A percentile compares a stretch with the other conserved stretches of the same genome.
phyloP scores from a whole-genome alignment of 1,140 invertebrate genomes.

The Pentalonia nigronervosa region DNA sequence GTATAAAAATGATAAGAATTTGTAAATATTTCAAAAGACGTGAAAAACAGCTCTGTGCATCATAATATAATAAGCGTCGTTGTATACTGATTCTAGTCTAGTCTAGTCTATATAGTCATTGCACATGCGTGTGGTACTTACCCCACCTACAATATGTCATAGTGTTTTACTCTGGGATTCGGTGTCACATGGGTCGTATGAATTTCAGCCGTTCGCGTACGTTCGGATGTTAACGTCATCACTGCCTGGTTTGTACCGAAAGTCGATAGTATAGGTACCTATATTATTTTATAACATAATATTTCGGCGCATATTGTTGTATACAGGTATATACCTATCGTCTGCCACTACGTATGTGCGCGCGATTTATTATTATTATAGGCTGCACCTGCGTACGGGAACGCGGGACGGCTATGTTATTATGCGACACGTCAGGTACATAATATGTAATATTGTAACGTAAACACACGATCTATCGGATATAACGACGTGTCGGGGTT shows the following conservation, averaged over 20 bases:
- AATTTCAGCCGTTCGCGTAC: neutral
- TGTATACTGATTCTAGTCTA: no score
- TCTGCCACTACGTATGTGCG: neutral
- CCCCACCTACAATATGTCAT: neutral
- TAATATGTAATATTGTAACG: neutral
- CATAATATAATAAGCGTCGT: no score
- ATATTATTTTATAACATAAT: neutral
- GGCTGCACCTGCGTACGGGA: neutral
- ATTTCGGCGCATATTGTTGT: neutral
- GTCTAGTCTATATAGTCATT: no score
- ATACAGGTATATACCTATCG: neutral
- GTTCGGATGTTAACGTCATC: neutral
- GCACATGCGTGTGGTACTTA: no score
- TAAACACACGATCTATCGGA: neutral
- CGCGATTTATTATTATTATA: neutral
- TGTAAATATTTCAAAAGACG: no score
- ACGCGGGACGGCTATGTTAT: neutral
- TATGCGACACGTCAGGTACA: neutral
- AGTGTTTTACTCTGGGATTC: neutral
- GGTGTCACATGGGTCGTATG: neutral
- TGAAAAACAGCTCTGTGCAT: no score
- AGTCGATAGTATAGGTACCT: neutral
- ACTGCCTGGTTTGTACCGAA: neutral
- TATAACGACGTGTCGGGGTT: neutral
- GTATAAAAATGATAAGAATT: no score